Percentiles rank a stretch among this genome's conserved stretches.
phyloP scores from a whole-genome alignment of 2,888 invertebrate genomes.

The Adineta ricciae region DNA sequence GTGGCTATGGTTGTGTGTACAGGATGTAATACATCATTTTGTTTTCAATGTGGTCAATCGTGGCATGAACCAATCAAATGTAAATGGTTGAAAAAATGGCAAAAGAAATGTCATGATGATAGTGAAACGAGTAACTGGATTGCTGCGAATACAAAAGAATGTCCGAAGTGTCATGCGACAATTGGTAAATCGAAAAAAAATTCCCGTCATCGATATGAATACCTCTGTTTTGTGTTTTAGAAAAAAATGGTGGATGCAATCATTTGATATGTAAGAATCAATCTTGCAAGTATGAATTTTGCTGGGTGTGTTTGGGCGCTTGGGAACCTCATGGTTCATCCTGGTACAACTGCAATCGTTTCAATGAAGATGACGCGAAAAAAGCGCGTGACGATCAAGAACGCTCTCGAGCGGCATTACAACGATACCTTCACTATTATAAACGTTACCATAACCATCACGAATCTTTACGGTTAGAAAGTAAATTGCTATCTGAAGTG shows the following conservation, averaged over 20 bases:
- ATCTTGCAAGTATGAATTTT: slow-evolving; percentile 92
- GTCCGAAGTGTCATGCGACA: slow-evolving; percentile 34
- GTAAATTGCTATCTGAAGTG: slow-evolving; percentile 76
- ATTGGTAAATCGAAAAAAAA: slow-evolving; percentile 55
- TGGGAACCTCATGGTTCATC: slow-evolving; percentile 84
- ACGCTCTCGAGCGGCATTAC: slow-evolving; percentile 78
- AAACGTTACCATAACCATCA: slow-evolving; percentile 98
- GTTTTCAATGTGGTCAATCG: slow-evolving; percentile 38
- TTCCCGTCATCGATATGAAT: too few relatives aligned
- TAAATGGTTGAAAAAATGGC: slow-evolving; percentile 81
- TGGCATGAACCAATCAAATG: slow-evolving; percentile 91
- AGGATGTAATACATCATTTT: slow-evolving; percentile 56
- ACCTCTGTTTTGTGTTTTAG: slow-evolving; percentile 36
- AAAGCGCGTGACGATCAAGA: slow-evolving; percentile 91
- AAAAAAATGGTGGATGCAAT: slow-evolving; percentile 87
- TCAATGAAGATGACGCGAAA: slow-evolving; percentile 89
- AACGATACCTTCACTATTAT: slow-evolving; percentile 93
- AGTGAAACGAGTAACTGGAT: slow-evolving; percentile 93
- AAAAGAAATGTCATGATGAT: slow-evolving; percentile 97
- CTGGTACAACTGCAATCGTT: slow-evolving; percentile 85
- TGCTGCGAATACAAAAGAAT: slow-evolving; percentile 34
- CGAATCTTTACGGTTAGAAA: slow-evolving; percentile 93
- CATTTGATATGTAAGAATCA: slow-evolving; percentile 99
- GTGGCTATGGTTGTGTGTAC: slow-evolving; percentile 80
- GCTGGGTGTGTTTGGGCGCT: slow-evolving; percentile 95